Percentiles rank a stretch among this genome's conserved stretches.
Conservation (phyloP, 2,888 invertebrate species). For the Conops quadrifasciatus region DNA sequence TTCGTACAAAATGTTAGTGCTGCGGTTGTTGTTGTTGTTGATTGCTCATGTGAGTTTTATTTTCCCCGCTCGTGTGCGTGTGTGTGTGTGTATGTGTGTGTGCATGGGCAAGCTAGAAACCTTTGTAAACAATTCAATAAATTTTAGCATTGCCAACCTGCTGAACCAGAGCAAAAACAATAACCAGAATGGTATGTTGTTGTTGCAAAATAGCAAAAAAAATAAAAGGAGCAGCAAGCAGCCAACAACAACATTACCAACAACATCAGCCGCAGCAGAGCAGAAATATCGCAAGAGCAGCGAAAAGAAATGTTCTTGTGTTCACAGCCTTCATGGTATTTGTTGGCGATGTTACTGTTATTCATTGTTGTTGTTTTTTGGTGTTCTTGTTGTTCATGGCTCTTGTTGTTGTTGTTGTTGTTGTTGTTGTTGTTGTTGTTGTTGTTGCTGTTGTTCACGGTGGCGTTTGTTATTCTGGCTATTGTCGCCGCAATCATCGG, state of each 20-base stretch:
- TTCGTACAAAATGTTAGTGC: too few relatives aligned
- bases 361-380: neutral
- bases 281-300: neutral
- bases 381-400: neutral
- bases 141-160: constrained; percentile 17
- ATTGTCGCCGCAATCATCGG: constrained; percentile 1
- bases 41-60: too few relatives aligned
- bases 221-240: neutral
- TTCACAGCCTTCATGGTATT: constrained; percentile 13
- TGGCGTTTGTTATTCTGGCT: constrained; percentile 3
- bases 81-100: neutral
- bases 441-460: neutral
- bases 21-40: too few relatives aligned
- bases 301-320: constrained; percentile 5
- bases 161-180: neutral
- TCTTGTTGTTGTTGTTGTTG: neutral
- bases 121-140: constrained; percentile 30
- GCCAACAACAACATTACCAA: neutral
- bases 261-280: neutral
- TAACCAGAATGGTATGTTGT: neutral
- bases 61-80: too few relatives aligned
- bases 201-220: neutral
- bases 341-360: neutral
- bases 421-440: neutral
- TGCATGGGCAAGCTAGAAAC: neutral